Evolutionary conservation across 2,888 invertebrate genomes (phyloP), one percentile per base, ranked within the genome.

Genomic region (Chymomyza fuscimana): DNA sequence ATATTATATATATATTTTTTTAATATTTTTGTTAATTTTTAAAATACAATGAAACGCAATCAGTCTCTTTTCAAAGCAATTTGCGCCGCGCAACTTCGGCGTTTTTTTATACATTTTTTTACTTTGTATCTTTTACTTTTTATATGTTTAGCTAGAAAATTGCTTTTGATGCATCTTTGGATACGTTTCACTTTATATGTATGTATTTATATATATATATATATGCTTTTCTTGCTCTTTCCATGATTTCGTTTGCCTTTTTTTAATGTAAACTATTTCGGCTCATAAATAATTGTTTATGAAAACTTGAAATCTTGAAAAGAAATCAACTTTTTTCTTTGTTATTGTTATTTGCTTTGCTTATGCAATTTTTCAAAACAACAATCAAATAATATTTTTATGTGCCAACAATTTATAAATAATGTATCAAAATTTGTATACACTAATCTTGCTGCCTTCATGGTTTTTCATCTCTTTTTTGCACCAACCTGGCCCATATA

Each of bases 101-200:
- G 67, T 25, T 76, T 73, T 67, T 75, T 76, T 70, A 64, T 73
- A 67, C 61, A 69, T 67, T 67, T 69, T 73, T 72, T 60, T 69
- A 67, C 61, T 74, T 32, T 32, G 9, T 32, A 25, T 25, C 25
- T 25, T 25, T 25, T 25, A 25, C 9, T 67, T 69, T 72, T 60
- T 69, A 66, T 66, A 73, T 74, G 67, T 71, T 71, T 58, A 61
- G 74, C 73, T 75, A 72, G 69, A 72, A 74, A 76, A 81, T 82
- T 81, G 83, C 84, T 82, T 87, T 89, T 87, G 86, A 85, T 89
- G 89, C 89, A 90, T 91, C 91, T 91, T 91, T 91, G 91, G 91
- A 90, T 89, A 90, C 89, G 89, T 90, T 91, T 90, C 90, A 87
- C 80, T 81, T 67, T 74, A 63, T 70, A 70, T 78, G 67, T 61